Base-by-base conservation (phyloP, 2,888 invertebrate genomes). In the Rapana venosa region DNA sequence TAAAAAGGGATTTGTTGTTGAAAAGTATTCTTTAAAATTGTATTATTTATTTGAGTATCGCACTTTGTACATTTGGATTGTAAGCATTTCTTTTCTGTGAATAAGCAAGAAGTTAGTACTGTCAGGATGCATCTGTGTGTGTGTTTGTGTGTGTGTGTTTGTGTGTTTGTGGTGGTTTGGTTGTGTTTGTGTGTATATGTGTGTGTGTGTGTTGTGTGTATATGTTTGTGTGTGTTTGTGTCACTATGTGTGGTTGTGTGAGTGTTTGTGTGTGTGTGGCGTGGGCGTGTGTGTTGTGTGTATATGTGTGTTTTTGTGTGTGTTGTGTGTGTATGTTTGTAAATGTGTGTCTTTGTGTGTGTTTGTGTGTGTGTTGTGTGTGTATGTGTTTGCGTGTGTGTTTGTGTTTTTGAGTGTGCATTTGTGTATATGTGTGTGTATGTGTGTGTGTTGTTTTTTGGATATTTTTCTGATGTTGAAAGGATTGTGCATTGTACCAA, bases 351-450 rank as follows among this genome's bases (percentile, higher is more conserved):
- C 1, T 6, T 8, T 13, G 20, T 36, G 83, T 83, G 22, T 35
- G 36, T n/a, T 1, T 84, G 84, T 84, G 32, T n/a, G 56, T 56
- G 36, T 83, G 36, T n/a, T 32, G 36, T 83, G 83, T 32, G 83
- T 32, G 83, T 32, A 36, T 32, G 83, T n/a, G 77, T 5, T n/a
- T 35, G 81, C 11, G 35, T 56, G 84, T 84, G 84, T 84, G 84
- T 84, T 1, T 83, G 36, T 83, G 83, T 83, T 30, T 36, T 20
- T 83, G 83, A 13, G 32, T 74, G 74, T 74, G 74, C 22, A 22
- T 74, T 11, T 74, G 74, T 74, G 74, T 74, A 22, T 81, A 47
- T 83, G 83, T 84, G 84, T 84, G 84, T 84, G 84, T 56, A 0
- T 84, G 56, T 56, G 58, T 30, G 84, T 56, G 56, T 58, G 47